Evolutionary conservation across 2,888 invertebrate genomes (phyloP), one percentile per base, ranked within the genome.

Genomic region (Scaeva pyrastri): DNA sequence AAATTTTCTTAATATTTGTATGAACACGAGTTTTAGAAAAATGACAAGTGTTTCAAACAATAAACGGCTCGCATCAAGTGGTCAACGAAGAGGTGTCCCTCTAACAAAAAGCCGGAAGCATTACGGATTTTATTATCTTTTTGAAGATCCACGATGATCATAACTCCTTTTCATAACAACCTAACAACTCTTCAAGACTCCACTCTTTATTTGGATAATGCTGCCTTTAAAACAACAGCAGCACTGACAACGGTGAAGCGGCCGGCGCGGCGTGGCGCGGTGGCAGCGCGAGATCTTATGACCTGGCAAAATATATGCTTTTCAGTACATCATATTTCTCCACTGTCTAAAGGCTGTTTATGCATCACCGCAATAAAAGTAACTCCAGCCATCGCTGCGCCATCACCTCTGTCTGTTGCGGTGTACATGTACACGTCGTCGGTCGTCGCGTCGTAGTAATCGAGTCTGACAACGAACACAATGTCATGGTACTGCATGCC

Each of bases 71-170:
- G 5, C 36, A 31, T 58, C 52, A 78, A 78, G 62, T 73, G 68
- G 76, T 62, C 60, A 60, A 41, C 52, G 16, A 55, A 64, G 45
- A 58, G 68, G 70, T 78, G 78, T 19, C 43, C 14, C n/a, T 5
- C 23, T 12, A 23, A 80, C 84, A 85, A 85, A 85, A 85, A 72
- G 75, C 71, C 80, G 80, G 85, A 85, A 85, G 72, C 79, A 76
- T 66, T 31, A 71, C 52, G 52, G 64, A 77, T 55, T 70, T 75
- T 74, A 48, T 62, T 76, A 58, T 72, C 71, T 58, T 70, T 48
- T 19, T 43, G 16, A 41, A 58, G 60, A 77, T 73, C 52, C 66
- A 62, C 76, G 84, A 80, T 80, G 66, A 60, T 55, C 45, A 8
- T 75, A 58, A 70, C 64, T 79, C 74, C 36, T 78, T 58, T 70